phyloP scores from a whole-genome alignment of 2,888 invertebrate genomes.

The Sphinx pinastri region DNA sequence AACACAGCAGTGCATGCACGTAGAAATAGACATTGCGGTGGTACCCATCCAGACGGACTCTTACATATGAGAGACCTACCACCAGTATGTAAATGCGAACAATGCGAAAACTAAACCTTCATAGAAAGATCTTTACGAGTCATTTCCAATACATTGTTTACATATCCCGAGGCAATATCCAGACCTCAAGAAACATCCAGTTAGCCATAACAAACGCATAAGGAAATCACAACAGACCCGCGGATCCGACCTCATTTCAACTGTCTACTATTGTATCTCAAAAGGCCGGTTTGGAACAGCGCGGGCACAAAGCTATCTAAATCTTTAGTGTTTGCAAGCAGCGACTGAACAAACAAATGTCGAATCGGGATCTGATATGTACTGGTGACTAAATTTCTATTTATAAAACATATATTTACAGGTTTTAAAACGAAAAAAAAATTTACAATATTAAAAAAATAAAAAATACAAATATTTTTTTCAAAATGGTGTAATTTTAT shows the following conservation, averaged over 20 bases:
- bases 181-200: not conserved
- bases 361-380: slow-evolving; percentile 1
- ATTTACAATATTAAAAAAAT: no score
- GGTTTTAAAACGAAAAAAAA: not conserved
- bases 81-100: no score
- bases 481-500: no score
- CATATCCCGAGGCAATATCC: no score
- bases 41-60: no score
- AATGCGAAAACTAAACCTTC: no score
- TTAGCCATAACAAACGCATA: slow-evolving; percentile 4
- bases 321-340: not conserved
- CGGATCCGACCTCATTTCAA: slow-evolving; percentile 9
- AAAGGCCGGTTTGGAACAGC: not conserved
- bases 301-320: slow-evolving; percentile 8
- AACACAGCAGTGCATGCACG: no score
- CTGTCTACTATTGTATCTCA: slow-evolving; percentile 15
- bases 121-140: no score
- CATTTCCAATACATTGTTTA: no score
- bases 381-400: not conserved
- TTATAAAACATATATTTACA: not conserved
- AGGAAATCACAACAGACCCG: slow-evolving; percentile 10
- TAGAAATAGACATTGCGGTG: no score
- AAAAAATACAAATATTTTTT: no score
- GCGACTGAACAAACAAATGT: not conserved
- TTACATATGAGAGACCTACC: no score